Base-by-base conservation (phyloP, 2,113 vertebrate genomes). In the Rhizomys pruinosus region DNA sequence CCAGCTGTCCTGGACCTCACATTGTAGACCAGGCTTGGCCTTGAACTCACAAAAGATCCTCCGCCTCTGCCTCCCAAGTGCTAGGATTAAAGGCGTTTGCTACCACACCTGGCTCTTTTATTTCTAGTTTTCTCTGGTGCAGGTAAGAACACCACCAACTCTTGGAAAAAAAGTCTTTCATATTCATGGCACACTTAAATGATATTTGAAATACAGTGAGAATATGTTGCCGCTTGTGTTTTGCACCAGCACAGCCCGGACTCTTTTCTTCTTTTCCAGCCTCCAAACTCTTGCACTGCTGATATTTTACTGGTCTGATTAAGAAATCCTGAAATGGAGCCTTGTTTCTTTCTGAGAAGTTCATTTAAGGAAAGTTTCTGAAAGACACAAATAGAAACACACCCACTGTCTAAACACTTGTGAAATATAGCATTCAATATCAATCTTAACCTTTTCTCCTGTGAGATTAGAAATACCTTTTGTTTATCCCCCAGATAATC, bases 361-460 rank as follows among this genome's bases (percentile, higher is more conserved):
- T 12, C 37, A 59, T 59, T 55, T 86, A 86, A 79, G 25, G 32
- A 34, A 13, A 29, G 25, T 61, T 93, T 85, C n/a, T 63, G 64
- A 82, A 92, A 66, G 89, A 90, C 29, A 37, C 47, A 66, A 39
- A 61, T 42, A 37, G 90, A 96, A 94, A 84, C 2, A 72, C 27
- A 74, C 5, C 23, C 17, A 1, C 64, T 89, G 32, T 92, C 34
- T 77, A 63, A 59, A 74, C 27, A 17, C 57, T 44, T 68, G 72
- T 79, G 47, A 86, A 87, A 61, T 47, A 22, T 2, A 9, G 39
- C 34, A 74, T 7, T 52, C 16, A 23, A 42, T 7, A 17, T 57
- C 7, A 59, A 39, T 39, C 5, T 2, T 78, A 69, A 55, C 20
- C 23, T 2, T 87, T 39, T 61, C 23, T 27, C 9, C 15, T 34